phyloP scores from a whole-genome alignment of 2,888 invertebrate genomes.

The Ophonus ardosiacus region DNA sequence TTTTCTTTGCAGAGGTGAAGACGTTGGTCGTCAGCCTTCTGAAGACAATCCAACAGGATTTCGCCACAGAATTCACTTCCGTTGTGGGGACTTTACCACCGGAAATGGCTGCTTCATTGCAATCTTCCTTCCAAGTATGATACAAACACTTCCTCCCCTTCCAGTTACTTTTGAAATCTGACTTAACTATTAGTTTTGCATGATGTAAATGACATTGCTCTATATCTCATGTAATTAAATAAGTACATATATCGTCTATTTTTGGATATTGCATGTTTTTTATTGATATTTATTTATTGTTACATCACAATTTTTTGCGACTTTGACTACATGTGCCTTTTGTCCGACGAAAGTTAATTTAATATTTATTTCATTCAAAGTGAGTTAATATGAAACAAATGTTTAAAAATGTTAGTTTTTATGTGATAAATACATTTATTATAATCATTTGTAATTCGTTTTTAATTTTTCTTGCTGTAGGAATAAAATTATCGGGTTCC shows the following conservation, averaged over 20 bases:
- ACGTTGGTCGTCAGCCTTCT: conserved; percentile 77
- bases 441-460: conserved; percentile 5
- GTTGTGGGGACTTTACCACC: conserved; percentile 75
- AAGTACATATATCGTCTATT: conserved; percentile 41
- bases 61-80: conserved; percentile 78
- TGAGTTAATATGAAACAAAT: conserved; percentile 55
- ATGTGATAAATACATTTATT: conserved; percentile 58
- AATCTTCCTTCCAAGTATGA: conserved; percentile 68
- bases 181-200: conserved; percentile 33
- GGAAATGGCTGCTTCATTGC: conserved; percentile 72
- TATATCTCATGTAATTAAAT: conserved; percentile 32
- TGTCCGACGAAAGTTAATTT: conserved; percentile 50
- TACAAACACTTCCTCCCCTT: neutral
- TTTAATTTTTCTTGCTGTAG: neutral
- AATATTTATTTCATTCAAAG: conserved; percentile 51
- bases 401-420: conserved; percentile 61
- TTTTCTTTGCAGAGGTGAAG: conserved; percentile 74
- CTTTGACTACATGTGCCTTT: conserved; percentile 60
- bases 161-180: neutral
- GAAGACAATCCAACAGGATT: conserved; percentile 78
- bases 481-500: neutral
- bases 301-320: conserved; percentile 46
- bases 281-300: conserved; percentile 49
- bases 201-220: conserved; percentile 27
- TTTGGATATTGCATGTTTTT: conserved; percentile 53